Conservation (phyloP, 2,888 invertebrate genomes). For the Drosophila acutilabella region DNA sequence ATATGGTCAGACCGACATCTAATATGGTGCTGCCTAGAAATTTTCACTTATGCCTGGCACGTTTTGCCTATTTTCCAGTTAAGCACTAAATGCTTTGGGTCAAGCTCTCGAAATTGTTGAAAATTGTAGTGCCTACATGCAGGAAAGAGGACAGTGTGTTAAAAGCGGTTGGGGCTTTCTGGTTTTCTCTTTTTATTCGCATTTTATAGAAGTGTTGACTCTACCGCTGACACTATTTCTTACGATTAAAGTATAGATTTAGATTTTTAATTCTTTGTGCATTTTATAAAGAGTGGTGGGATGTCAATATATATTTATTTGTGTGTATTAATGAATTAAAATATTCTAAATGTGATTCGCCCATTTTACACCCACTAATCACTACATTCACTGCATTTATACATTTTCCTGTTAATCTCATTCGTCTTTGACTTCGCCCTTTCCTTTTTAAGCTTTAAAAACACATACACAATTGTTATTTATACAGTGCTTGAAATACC, state of each 20-base stretch:
- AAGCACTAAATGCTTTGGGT: slow-evolving; percentile 69
- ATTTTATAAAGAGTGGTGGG: no score
- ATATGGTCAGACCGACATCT: slow-evolving; percentile 70
- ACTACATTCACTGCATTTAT: slow-evolving; percentile 10
- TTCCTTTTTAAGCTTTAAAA: slow-evolving; percentile 53
- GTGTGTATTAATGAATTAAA: no score
- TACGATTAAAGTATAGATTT: background rate
- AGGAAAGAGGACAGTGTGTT: slow-evolving; percentile 21
- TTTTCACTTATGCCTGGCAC: slow-evolving; percentile 77
- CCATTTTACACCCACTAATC: slow-evolving; percentile 9
- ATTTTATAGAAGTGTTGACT: slow-evolving; percentile 8
- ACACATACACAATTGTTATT: slow-evolving; percentile 66
- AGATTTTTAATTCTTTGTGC: no score
- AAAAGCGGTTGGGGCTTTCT: slow-evolving; percentile 23
- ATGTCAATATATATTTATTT: no score
- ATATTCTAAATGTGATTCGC: background rate
- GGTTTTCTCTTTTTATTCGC: slow-evolving; percentile 66
- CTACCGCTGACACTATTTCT: background rate
- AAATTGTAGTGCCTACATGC: slow-evolving; percentile 42
- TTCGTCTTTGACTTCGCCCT: slow-evolving; percentile 68
- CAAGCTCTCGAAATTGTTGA: slow-evolving; percentile 64
- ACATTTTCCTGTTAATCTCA: slow-evolving; percentile 38
- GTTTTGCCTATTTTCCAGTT: slow-evolving; percentile 75
- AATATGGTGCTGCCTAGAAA: slow-evolving; percentile 64
- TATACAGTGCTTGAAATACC: slow-evolving; percentile 76